These are phyloP conservation scores for Rhodinocichla rosea DNA, from an alignment of 2,113 vertebrate species.

Conservation along the genomic window DNA sequence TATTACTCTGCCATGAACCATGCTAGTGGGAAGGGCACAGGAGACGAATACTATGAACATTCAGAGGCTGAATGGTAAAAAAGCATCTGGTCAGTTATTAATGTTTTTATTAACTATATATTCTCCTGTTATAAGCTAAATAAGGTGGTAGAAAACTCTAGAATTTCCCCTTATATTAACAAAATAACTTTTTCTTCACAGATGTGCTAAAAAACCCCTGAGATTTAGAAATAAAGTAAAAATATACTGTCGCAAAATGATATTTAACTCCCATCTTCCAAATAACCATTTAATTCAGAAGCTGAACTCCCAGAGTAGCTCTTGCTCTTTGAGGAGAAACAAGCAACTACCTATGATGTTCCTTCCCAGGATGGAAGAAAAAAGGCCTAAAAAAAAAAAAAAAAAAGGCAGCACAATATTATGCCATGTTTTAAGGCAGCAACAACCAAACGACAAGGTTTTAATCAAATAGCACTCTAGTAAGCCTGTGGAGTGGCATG, in stretches of 20 bases:
- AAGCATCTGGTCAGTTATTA: not conserved
- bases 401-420: not conserved
- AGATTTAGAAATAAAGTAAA: not conserved
- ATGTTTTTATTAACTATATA: not conserved
- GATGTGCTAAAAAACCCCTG: accelerated
- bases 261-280: not conserved
- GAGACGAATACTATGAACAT: not conserved
- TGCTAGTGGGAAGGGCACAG: not conserved
- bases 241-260: not conserved
- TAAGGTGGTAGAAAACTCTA: not conserved
- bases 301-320: not conserved
- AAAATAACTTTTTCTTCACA: not conserved
- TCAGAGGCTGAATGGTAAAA: not conserved
- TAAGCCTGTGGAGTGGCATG: not conserved
- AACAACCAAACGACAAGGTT: not conserved
- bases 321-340: not conserved
- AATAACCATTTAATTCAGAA: not conserved
- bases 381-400: not conserved
- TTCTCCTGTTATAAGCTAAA: not conserved
- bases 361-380: not conserved
- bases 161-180: not conserved
- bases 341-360: not conserved
- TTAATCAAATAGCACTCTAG: not conserved
- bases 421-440: not conserved
- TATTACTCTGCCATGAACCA: conserved; percentile 6